Percentiles rank a stretch among this genome's conserved stretches.
Evolutionary conservation across 2,888 invertebrate genomes (phyloP).

Genomic region (Hipparchia sbordonii): DNA sequence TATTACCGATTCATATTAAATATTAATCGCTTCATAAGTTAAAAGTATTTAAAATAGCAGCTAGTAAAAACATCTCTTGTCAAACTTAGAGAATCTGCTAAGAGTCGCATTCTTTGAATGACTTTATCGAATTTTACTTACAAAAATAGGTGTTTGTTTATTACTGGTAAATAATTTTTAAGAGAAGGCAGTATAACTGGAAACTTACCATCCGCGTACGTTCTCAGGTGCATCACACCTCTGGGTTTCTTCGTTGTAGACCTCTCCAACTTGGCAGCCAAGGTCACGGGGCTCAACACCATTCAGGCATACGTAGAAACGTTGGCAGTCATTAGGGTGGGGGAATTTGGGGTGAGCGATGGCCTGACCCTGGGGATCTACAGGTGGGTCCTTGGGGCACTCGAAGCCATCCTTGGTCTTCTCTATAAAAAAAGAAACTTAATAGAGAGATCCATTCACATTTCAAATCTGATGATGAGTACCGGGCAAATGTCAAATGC

Average conservation of each 20-base stretch:
- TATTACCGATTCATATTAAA: too few relatives aligned
- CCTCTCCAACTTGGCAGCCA: slow-evolving; percentile 93
- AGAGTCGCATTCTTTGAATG: too few relatives aligned
- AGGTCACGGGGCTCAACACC: slow-evolving; percentile 93
- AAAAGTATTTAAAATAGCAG: too few relatives aligned
- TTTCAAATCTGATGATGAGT: background rate
- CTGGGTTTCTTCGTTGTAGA: slow-evolving; percentile 94
- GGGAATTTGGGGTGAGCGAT: slow-evolving; percentile 93
- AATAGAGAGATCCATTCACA: background rate
- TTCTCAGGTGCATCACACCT: slow-evolving; percentile 95
- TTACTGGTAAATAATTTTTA: background rate
- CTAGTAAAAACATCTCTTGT: too few relatives aligned
- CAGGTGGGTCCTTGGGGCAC: slow-evolving; percentile 88
- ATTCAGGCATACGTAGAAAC: slow-evolving; percentile 95
- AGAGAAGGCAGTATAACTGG: background rate
- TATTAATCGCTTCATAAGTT: too few relatives aligned
- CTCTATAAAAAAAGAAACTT: slow-evolving; percentile 72
- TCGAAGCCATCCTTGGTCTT: slow-evolving; percentile 92
- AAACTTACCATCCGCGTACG: slow-evolving; percentile 91
- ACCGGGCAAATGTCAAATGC: background rate
- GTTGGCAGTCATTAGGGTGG: slow-evolving; percentile 94
- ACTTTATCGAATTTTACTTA: too few relatives aligned
- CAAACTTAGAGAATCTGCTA: too few relatives aligned
- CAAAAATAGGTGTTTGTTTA: background rate
- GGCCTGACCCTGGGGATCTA: slow-evolving; percentile 86